Percentiles rank a stretch among this genome's conserved stretches.
These are phyloP conservation scores for Scaptomyza graminum DNA, from an alignment of 1,140 invertebrate genomes.

Conservation along the genomic window DNA sequence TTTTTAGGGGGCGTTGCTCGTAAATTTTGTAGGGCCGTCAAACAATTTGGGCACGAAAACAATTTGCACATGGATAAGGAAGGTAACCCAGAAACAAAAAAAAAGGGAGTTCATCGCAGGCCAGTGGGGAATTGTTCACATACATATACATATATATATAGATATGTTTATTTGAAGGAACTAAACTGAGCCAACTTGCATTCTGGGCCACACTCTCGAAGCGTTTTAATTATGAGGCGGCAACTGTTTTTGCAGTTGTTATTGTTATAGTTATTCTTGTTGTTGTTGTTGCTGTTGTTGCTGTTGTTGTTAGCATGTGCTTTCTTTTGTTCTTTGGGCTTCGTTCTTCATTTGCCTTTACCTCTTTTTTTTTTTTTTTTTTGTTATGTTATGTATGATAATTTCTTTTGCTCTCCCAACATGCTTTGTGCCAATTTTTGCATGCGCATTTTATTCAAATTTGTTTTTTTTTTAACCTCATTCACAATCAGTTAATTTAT, in stretches of 20 bases:
- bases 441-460: conserved; percentile 80
- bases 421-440: conserved; percentile 55
- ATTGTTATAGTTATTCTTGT: neutral
- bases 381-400: neutral
- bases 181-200: conserved; percentile 40
- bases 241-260: conserved; percentile 48
- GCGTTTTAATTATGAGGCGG: conserved; percentile 76
- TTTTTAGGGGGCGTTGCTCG: conserved; percentile 69
- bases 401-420: conserved; percentile 5
- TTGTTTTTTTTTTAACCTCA: conserved; percentile 54
- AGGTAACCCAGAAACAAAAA: conserved; percentile 13
- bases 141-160: neutral
- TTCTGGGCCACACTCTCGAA: conserved; percentile 66
- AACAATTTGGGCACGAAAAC: conserved; percentile 57
- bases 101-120: neutral
- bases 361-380: neutral
- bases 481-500: conserved; percentile 60
- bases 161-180: neutral
- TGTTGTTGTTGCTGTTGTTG: conserved; percentile 20
- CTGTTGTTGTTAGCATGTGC: conserved; percentile 15
- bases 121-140: conserved; percentile 1
- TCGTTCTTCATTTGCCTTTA: conserved; percentile 13
- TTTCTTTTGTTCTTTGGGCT: conserved; percentile 30
- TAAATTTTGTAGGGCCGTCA: conserved; percentile 44
- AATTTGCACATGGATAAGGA: conserved; percentile 47